These are phyloP conservation scores for Aleadryas rufinucha DNA, from an alignment of 2,113 vertebrate genomes.

Conservation along the genomic window DNA sequence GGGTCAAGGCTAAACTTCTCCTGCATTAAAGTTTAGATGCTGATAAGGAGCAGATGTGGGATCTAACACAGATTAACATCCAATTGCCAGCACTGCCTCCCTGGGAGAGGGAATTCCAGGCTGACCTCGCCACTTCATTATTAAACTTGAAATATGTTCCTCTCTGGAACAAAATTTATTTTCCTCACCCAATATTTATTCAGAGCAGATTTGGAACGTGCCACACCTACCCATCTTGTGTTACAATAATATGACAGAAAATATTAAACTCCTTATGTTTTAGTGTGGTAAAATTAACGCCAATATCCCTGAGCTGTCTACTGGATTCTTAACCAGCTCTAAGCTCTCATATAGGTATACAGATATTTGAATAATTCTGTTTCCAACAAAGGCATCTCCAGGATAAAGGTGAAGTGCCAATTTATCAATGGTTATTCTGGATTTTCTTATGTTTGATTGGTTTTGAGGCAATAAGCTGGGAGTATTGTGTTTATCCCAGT, in stretches of 20 bases:
- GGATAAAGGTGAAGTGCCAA: not conserved
- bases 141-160: not conserved
- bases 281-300: not conserved
- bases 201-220: not conserved
- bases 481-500: not conserved
- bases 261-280: not conserved
- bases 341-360: not conserved
- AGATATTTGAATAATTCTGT: not conserved
- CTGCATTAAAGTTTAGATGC: not conserved
- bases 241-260: not conserved
- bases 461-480: not conserved
- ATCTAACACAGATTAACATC: not conserved
- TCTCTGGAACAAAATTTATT: not conserved
- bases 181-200: not conserved
- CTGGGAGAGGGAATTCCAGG: not conserved
- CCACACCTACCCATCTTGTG: not conserved
- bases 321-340: not conserved
- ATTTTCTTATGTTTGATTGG: not conserved
- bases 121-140: not conserved
- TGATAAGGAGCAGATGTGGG: not conserved
- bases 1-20: not conserved
- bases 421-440: not conserved
- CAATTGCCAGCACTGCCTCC: not conserved
- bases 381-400: not conserved
- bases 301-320: not conserved